Evolutionary conservation across 2,797 vertebrate species (phyloP), one percentile per base, ranked within the genome.

Genomic region (Botia almorhae): DNA sequence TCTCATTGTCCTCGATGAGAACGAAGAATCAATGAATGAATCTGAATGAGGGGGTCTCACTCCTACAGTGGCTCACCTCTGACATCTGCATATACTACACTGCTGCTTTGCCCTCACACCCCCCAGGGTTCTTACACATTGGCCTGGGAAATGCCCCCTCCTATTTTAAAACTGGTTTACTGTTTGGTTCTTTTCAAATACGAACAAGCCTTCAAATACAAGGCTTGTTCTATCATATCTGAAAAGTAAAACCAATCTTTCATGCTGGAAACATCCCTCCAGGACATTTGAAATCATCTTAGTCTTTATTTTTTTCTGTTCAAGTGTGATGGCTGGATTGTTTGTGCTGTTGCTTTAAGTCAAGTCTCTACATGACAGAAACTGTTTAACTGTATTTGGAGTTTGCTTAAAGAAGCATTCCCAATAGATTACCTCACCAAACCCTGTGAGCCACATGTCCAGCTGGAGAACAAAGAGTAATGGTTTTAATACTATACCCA

Each of bases 51-150:
- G 72, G 74, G 71, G 64, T 80, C 80, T 85, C 83, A 83, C 63
- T 83, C 64, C 80, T 61, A 61, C 82, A 76, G 51, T 73, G 61
- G 13, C 75, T 85, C 84, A 85, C 86, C 86, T 85, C 82, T 87
- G 86, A 87, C 84, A 87, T 85, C 80, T 70, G 67, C 75, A 81
- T 74, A 72, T 71, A 75, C 70, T 50, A 61, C 53, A 50, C 76
- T 77, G 63, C 79, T 76, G 68, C 81, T 60, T 46, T 48, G 14
- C 61, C 1, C 39, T 8, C 5, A 8, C 39, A 8, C 8, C 39
- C 69, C 69, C 84, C 86, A 83, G 53, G 55, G 53, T 60, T 81
- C 56, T 81, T 56, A 19, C 46, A 72, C 68, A 69, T 63, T 64
- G 39, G 69, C 17, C 69, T 77, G 77, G 74, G 74, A 80, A 75